Percentiles rank a stretch among this genome's conserved stretches.
Evolutionary conservation across 2,113 vertebrate genomes (phyloP).

Genomic region (Syrrhaptes paradoxus): DNA sequence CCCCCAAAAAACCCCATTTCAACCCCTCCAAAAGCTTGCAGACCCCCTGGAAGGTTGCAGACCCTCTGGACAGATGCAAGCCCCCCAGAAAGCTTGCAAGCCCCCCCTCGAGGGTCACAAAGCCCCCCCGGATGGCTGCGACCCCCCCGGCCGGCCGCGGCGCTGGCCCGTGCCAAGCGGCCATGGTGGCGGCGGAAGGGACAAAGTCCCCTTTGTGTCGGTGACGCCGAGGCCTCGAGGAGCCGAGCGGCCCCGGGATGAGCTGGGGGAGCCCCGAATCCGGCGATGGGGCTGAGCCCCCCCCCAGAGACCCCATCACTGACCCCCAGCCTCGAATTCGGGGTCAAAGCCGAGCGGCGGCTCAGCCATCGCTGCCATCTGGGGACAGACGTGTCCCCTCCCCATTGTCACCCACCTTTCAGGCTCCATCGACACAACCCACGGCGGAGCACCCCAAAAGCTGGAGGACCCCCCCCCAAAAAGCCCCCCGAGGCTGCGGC

Average conservation of each 20-base stretch:
- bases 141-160: background rate
- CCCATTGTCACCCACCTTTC: accelerated
- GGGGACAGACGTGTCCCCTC: background rate
- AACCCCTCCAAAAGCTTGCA: background rate
- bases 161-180: background rate
- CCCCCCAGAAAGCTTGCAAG: background rate
- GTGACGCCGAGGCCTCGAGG: background rate
- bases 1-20: too few species aligned
- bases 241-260: background rate
- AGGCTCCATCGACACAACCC: background rate
- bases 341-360: accelerated
- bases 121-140: too few species aligned
- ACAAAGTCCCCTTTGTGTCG: conserved; percentile 53
- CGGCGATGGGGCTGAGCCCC: accelerated
- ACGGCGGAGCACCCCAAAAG: accelerated
- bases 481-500: background rate
- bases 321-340: background rate
- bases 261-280: background rate
- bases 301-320: accelerated
- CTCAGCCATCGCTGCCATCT: accelerated
- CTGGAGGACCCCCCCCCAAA: background rate
- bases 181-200: background rate
- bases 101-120: background rate
- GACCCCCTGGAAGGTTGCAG: background rate
- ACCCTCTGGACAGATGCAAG: background rate